Percentiles rank a stretch among this genome's conserved stretches.
Evolutionary conservation across 2,113 vertebrate genomes (phyloP).

Genomic region (Aix galericulata): DNA sequence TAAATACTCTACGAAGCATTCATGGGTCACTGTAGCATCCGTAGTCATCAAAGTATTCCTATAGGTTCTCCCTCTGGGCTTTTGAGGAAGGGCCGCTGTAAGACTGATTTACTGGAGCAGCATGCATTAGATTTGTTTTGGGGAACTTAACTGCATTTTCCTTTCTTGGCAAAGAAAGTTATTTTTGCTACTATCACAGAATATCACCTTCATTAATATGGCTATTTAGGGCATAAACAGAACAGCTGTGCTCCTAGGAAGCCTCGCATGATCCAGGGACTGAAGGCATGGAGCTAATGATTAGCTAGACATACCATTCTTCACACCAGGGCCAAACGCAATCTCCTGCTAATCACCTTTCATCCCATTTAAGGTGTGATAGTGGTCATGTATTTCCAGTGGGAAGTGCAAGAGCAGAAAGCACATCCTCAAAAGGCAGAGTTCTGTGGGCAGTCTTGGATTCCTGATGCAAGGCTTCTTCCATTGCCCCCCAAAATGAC

Average conservation of each 20-base stretch:
- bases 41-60: not conserved
- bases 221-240: not conserved
- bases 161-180: not conserved
- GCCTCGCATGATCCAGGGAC: not conserved
- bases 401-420: not conserved
- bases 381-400: not conserved
- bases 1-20: not conserved
- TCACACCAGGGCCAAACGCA: not conserved
- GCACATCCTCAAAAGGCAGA: not conserved
- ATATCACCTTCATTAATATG: not conserved
- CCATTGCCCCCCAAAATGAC: not conserved
- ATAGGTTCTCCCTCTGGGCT: not conserved
- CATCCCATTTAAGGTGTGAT: not conserved
- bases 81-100: not conserved
- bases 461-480: not conserved
- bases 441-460: not conserved
- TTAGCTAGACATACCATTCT: not conserved
- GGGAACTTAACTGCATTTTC: not conserved
- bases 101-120: not conserved
- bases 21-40: not conserved
- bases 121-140: not conserved
- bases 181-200: not conserved
- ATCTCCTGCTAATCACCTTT: not conserved
- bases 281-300: not conserved
- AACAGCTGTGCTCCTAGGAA: not conserved